phyloP scores from a whole-genome alignment of 2,888 invertebrate genomes.

The Parapristionchus giblindavisi region DNA sequence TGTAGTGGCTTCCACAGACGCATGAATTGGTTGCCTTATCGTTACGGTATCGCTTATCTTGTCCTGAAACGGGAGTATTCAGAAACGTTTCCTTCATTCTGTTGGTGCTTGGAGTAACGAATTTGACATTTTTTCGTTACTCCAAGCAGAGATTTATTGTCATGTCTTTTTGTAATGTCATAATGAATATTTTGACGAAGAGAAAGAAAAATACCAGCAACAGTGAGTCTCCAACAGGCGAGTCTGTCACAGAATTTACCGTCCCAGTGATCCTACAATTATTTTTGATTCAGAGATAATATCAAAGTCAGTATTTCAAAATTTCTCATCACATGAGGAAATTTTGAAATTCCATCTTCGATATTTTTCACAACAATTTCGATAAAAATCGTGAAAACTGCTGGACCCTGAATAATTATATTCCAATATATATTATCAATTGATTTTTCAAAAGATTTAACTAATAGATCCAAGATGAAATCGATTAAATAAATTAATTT shows the following conservation, averaged over 20 bases:
- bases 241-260: slow-evolving; percentile 64
- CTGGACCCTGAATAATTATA: no score
- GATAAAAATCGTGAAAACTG: no score
- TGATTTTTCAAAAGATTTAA: no score
- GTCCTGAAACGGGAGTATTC: slow-evolving; percentile 21
- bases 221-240: slow-evolving; percentile 66
- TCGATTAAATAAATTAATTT: background rate
- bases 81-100: background rate
- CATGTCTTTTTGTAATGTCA: background rate
- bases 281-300: background rate
- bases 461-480: background rate
- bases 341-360: background rate
- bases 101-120: no score
- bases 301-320: background rate
- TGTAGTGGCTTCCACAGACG: slow-evolving; percentile 14
- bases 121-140: no score
- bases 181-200: background rate
- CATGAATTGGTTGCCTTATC: slow-evolving; percentile 10
- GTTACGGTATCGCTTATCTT: slow-evolving; percentile 47
- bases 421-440: no score
- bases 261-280: slow-evolving; percentile 63
- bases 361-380: no score
- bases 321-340: background rate
- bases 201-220: slow-evolving; percentile 42
- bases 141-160: background rate